Conservation (phyloP, 2,797 vertebrate genomes). For the Myoxocephalus aenaeus region DNA sequence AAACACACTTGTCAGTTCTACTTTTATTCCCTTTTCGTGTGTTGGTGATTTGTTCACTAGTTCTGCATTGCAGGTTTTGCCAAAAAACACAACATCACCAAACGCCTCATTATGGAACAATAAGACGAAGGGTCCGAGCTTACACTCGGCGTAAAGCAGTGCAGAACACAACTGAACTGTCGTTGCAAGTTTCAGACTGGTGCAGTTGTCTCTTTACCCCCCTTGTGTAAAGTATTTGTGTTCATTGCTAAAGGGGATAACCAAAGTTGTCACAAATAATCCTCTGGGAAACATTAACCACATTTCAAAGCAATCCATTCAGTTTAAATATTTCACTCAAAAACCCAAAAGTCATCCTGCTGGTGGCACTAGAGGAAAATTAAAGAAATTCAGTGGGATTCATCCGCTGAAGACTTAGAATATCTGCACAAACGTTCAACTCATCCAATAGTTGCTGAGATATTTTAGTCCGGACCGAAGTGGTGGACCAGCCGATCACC, state of each 20-base stretch:
- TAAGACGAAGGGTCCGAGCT: background rate
- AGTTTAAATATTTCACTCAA: too few relatives aligned
- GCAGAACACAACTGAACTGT: background rate
- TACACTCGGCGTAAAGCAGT: background rate
- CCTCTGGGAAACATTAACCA: background rate
- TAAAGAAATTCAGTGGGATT: too few relatives aligned
- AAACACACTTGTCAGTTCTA: constrained; percentile 24
- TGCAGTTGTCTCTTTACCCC: background rate
- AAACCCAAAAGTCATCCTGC: too few relatives aligned
- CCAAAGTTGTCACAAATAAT: too few relatives aligned
- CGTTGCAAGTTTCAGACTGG: background rate
- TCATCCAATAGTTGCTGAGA: background rate
- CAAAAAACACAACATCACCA: constrained; percentile 3
- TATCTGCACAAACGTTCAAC: background rate
- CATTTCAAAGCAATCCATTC: background rate
- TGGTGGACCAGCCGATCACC: background rate
- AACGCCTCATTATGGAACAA: constrained; percentile 7
- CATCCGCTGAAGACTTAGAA: too few relatives aligned
- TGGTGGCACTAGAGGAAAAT: too few relatives aligned
- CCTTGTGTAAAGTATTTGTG: background rate
- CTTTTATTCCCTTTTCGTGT: constrained; percentile 26
- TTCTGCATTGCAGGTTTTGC: constrained; percentile 18
- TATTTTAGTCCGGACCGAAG: background rate
- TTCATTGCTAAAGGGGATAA: background rate
- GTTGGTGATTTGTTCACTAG: constrained; percentile 5